These are phyloP conservation scores for Asteroscopus sphinx DNA, from an alignment of 2,888 invertebrate species.

Conservation along the genomic window DNA sequence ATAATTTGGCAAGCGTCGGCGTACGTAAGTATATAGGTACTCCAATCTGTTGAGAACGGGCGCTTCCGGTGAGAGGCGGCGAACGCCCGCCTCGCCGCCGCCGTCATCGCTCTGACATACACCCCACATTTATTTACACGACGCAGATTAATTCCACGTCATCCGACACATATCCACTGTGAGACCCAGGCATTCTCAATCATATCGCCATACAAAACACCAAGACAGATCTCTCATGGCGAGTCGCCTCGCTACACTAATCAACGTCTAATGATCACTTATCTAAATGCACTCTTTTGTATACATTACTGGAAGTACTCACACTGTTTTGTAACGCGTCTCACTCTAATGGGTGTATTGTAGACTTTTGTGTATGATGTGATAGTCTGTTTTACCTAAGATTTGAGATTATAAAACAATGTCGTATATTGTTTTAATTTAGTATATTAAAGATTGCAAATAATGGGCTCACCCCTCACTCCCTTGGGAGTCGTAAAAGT, in stretches of 20 bases:
- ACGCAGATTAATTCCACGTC: conserved; percentile 84
- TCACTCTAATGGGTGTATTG: conserved; percentile 2
- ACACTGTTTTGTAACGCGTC: conserved; percentile 10
- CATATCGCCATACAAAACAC: conserved; percentile 70
- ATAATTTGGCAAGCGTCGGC: conserved; percentile 71
- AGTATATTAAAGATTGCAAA: too few relatives aligned
- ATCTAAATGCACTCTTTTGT: conserved; percentile 52
- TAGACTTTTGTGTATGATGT: conserved; percentile 5
- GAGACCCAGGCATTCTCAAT: conserved; percentile 70
- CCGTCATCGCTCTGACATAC: conserved; percentile 73
- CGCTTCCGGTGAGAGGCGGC: conserved; percentile 63
- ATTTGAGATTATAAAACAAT: neutral
- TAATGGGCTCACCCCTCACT: too few relatives aligned
- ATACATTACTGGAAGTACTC: conserved; percentile 14
- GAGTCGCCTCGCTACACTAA: conserved; percentile 52
- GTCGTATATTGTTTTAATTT: too few relatives aligned
- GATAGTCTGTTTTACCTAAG: conserved; percentile 1
- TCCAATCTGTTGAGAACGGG: conserved; percentile 69
- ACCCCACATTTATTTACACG: conserved; percentile 84
- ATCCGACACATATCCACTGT: conserved; percentile 78
- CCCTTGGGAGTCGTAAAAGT: too few relatives aligned
- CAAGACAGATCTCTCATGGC: conserved; percentile 48
- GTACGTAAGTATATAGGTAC: conserved; percentile 60
- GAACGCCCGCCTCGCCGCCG: conserved; percentile 64
- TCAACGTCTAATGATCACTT: conserved; percentile 58